Base-by-base conservation (phyloP, 1,140 invertebrate species). In the Ceratina australensis region DNA sequence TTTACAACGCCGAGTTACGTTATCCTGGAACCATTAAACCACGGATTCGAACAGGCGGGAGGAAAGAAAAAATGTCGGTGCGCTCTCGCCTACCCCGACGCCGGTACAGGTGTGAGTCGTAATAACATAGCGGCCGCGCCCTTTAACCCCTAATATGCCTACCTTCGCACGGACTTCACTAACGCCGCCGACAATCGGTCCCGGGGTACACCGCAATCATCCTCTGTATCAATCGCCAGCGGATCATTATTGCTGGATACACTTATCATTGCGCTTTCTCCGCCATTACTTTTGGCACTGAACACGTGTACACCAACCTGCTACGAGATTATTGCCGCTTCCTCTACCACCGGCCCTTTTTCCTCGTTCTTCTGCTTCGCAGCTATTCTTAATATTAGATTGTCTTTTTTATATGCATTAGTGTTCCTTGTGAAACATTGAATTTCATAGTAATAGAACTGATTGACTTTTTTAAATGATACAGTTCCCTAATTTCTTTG, bases 31-130 rank as follows among this genome's bases (percentile, higher is more conserved):
- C 80, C 82, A 79, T 85, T 83, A 83, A 68, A 85, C 80, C 33
- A 42, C 78, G 74, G 81, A 83, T 82, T 82, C 73, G 66, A 63
- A 49, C n/a, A n/a, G n/a, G n/a, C n/a, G 65, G 68, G 75, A 10
- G 33, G 33, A 42, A 42, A 80, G 85, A 82, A 80, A 86, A 82
- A 86, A 84, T 85, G 68, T 72, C 65, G 81, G 78, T 75, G 74
- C 64, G 78, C 63, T 75, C 71, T 75, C 71, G 68, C 79, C 73
- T 79, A 79, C 85, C 85, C 33, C 75, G 65, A 18, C 82, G 24
- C 82, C 78, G 87, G 79, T 89, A 89, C 90, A 91, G 91, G 91
- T 92, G 90, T 89, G 89, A 91, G 90, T 86, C 87, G 87, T 92
- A 92, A 92, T 92, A 89, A 92, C 85, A 92, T 85, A 82, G 89